Base-by-base conservation (phyloP, 35 echinoderm and acorn worm genomes). In the Ptychodera flava region DNA sequence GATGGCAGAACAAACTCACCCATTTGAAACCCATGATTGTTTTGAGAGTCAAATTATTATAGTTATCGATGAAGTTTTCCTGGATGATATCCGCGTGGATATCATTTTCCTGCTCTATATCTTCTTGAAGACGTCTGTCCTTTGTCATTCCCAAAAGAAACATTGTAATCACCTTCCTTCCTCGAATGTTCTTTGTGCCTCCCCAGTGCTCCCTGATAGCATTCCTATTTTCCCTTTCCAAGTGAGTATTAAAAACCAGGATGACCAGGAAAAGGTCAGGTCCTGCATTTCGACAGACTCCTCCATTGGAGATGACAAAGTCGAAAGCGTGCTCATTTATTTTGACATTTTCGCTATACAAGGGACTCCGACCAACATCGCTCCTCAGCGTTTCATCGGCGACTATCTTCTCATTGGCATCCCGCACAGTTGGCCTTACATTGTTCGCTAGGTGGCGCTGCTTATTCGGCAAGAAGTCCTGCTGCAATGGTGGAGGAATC, bases 11-110 rank as follows among this genome's bases (percentile, higher is more conserved):
- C 34, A 79, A 78, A 38, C 85, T 91, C 0, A 85, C 91, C 95
- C 95, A 97, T 78, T 97, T 97, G 0, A 97, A 33, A 16, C 95
- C 92, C 95, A 93, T 93, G 1, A 97, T 87, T 1, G 95, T 93
- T 79, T 97, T 97, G 16, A 93, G n/a, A 14, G 95, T 97, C 27
- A 97, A 82, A 83, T 97, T 97, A 12, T 83, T 36, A 85, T 97
- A 97, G 35, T 83, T 86, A 77, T 97, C 95, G 16, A 84, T 35
- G 79, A 97, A 97, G 22, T 93, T 85, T 33, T 97, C 95, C 77
- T 88, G 78, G 31, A 97, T 32, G 33, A 97, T 91, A 83, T 97
- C 95, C 31, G 82, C 81, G 78, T 90, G 78, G 28, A 79, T 52
- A 14, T 84, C 33, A 85, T 76, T 82, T 38, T 94, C 92, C 29